These are phyloP conservation scores for Cinclus cinclus DNA, from an alignment of 2,113 vertebrate genomes.

Conservation along the genomic window DNA sequence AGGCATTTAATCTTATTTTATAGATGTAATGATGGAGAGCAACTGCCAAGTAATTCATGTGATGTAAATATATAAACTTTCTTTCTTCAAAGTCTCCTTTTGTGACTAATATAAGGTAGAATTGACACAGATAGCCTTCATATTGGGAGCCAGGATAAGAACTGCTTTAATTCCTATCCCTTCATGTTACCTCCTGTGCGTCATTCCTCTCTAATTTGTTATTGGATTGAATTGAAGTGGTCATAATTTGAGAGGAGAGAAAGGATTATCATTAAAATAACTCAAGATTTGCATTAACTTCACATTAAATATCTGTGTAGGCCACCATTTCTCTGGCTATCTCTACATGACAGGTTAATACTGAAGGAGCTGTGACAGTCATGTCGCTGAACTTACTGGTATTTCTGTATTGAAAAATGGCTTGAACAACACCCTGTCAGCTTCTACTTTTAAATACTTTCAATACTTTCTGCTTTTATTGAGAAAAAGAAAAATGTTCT, in stretches of 20 bases:
- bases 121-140: neutral
- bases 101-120: neutral
- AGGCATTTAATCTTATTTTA: neutral
- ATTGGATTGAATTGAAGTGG: neutral
- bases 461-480: neutral
- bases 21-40: neutral
- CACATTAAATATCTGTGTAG: neutral
- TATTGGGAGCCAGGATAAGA: neutral
- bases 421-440: neutral
- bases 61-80: neutral
- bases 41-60: neutral
- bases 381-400: neutral
- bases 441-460: slow-evolving; percentile 1
- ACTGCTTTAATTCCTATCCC: neutral
- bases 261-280: neutral
- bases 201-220: neutral
- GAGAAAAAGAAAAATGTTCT: slow-evolving; percentile 6
- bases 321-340: neutral
- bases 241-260: neutral
- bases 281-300: neutral
- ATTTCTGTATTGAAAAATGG: neutral
- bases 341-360: neutral
- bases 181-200: neutral
- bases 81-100: neutral
- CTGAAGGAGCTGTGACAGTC: neutral